Conservation (phyloP, 2,797 vertebrate genomes). For the Babyrousa celebensis region DNA sequence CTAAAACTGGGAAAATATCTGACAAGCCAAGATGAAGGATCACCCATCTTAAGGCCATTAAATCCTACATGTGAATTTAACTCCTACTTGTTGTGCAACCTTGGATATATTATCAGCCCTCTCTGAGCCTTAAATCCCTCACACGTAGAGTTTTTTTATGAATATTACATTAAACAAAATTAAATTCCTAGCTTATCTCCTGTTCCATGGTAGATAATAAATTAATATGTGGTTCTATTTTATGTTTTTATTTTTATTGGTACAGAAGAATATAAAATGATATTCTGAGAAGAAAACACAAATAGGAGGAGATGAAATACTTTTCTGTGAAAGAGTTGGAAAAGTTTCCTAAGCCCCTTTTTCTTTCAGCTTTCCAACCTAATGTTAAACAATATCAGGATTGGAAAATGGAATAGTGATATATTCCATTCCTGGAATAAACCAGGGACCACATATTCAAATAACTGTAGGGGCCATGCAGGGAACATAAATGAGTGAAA, state of each 20-base stretch:
- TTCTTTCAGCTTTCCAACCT: not conserved
- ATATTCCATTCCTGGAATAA: not conserved
- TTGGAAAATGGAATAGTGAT: not conserved
- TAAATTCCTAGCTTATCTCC: not conserved
- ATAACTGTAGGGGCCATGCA: not conserved
- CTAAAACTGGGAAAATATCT: not conserved
- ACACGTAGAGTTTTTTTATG: not conserved
- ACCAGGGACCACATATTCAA: not conserved
- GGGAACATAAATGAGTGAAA: not conserved
- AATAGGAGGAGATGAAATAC: not conserved
- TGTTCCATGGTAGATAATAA: not conserved
- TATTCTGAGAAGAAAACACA: not conserved
- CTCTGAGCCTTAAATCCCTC: not conserved
- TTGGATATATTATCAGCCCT: not conserved
- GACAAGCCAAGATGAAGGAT: not conserved
- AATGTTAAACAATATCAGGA: not conserved
- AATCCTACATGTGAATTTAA: not conserved
- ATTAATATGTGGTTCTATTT: not conserved
- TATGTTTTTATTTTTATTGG: not conserved
- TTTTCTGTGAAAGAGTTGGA: not conserved
- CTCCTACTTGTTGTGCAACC: not conserved
- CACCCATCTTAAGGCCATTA: not conserved
- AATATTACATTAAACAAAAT: not conserved
- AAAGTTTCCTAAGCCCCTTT: not conserved
- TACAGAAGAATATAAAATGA: not conserved